These are phyloP conservation scores for Solea solea DNA, from an alignment of 2,113 vertebrate genomes.

Conservation along the genomic window DNA sequence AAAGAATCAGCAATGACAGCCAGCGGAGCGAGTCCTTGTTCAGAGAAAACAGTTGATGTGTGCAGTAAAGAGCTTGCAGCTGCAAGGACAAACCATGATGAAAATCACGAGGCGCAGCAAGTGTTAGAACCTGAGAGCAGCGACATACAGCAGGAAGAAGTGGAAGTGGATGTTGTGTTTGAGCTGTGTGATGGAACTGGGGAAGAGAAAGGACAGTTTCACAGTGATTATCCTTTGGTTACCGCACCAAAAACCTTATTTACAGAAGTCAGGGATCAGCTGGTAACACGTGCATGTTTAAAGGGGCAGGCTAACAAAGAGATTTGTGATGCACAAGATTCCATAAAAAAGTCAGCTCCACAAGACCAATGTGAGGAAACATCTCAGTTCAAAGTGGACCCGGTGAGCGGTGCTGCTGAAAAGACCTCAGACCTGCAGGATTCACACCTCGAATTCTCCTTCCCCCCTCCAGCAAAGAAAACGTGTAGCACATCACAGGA, in stretches of 20 bases:
- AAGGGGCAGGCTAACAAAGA: constrained; percentile 50
- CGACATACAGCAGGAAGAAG: constrained; percentile 23
- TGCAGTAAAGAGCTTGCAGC: constrained; percentile 28
- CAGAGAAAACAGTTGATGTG: constrained; percentile 6
- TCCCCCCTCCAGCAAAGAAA: constrained; percentile 83
- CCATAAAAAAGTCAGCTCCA: constrained; percentile 23
- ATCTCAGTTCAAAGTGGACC: constrained; percentile 41
- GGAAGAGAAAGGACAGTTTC: constrained; percentile 45
- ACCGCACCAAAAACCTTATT: constrained; percentile 43
- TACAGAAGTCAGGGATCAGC: constrained; percentile 35
- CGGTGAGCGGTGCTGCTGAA: constrained; percentile 37
- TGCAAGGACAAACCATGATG: constrained; percentile 19
- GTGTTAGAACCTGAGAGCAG: constrained; percentile 16
- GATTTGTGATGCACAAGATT: constrained; percentile 17
- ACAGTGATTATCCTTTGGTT: constrained; percentile 33
- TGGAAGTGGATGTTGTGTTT: constrained; percentile 47
- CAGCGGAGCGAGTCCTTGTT: not conserved
- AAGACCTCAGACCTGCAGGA: constrained; percentile 46
- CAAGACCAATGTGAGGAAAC: constrained; percentile 44
- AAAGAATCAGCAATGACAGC: constrained; percentile 34
- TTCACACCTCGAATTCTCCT: constrained; percentile 69
- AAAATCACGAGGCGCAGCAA: constrained; percentile 23
- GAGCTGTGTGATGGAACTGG: constrained; percentile 50
- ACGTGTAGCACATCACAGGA: constrained; percentile 78
- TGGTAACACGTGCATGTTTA: constrained; percentile 29